phyloP scores from a whole-genome alignment of 2,797 vertebrate genomes.

The Phoeniculus purpureus region DNA sequence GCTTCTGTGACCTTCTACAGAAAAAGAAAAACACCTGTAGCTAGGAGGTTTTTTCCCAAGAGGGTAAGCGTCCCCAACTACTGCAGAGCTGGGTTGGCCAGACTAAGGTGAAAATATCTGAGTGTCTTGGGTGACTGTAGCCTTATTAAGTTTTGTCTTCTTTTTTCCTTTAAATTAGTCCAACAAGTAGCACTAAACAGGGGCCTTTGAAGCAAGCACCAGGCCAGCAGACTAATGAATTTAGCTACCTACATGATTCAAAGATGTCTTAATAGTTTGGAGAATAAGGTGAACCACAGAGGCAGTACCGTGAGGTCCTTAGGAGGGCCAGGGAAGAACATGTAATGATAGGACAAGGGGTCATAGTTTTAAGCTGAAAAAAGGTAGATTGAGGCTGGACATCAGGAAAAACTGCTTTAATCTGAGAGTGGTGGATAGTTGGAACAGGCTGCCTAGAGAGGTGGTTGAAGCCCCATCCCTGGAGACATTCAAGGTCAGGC shows the following conservation, averaged over 20 bases:
- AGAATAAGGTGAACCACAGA: not conserved
- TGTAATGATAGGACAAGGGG: too few species aligned
- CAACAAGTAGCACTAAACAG: not conserved
- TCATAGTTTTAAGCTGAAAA: too few species aligned
- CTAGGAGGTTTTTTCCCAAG: constrained; percentile 26
- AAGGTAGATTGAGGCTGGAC: too few species aligned
- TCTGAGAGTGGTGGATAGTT: too few species aligned
- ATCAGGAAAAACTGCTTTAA: too few species aligned
- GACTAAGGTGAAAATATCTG: not conserved
- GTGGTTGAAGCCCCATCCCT: too few species aligned
- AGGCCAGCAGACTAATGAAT: not conserved
- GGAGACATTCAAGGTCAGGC: too few species aligned
- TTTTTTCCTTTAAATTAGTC: not conserved
- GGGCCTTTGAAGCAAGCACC: not conserved
- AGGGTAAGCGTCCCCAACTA: not conserved
- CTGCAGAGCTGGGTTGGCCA: not conserved
- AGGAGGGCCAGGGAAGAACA: not conserved
- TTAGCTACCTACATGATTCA: not conserved
- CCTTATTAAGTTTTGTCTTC: not conserved
- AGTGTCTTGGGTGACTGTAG: not conserved
- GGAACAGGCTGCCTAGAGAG: too few species aligned
- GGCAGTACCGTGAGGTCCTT: not conserved
- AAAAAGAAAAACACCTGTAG: constrained; percentile 77
- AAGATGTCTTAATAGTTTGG: not conserved
- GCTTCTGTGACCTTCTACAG: constrained; percentile 72